phyloP scores from a whole-genome alignment of 35 echinoderm and acorn worm species.

The Ophiothrix spiculata region DNA sequence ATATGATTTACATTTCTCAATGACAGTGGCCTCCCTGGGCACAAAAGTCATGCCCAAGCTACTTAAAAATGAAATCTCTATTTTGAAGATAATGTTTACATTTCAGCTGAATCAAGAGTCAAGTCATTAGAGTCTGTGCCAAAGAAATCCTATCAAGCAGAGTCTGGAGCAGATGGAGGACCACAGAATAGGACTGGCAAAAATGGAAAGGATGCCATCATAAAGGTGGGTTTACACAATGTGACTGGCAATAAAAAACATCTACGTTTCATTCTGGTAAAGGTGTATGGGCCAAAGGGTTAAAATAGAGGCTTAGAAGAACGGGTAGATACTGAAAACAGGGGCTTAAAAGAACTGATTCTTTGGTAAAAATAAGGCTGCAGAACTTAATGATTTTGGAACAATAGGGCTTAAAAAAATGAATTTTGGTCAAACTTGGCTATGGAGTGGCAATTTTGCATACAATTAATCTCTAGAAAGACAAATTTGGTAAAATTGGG shows the following conservation, averaged over 20 bases:
- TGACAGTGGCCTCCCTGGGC: too few species aligned
- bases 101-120: constrained; percentile 41
- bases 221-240: constrained; percentile 48
- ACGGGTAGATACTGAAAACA: background rate
- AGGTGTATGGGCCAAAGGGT: background rate
- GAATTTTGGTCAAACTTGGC: too few species aligned
- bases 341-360: background rate
- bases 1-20: background rate
- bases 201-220: constrained; percentile 61
- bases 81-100: constrained; percentile 3
- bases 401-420: too few species aligned
- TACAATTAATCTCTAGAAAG: too few species aligned
- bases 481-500: too few species aligned
- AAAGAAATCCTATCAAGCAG: constrained; percentile 52
- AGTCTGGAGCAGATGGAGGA: constrained; percentile 55
- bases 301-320: background rate
- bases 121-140: constrained; percentile 68
- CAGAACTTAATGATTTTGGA: too few species aligned
- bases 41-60: background rate
- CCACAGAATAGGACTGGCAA: constrained; percentile 68
- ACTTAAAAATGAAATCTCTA: background rate
- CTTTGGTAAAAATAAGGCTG: background rate
- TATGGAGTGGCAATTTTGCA: too few species aligned
- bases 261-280: too few species aligned
- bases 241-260: too few species aligned